Conservation (phyloP, 2,113 vertebrate genomes). For the Brachyhypopomus occidentalis region DNA sequence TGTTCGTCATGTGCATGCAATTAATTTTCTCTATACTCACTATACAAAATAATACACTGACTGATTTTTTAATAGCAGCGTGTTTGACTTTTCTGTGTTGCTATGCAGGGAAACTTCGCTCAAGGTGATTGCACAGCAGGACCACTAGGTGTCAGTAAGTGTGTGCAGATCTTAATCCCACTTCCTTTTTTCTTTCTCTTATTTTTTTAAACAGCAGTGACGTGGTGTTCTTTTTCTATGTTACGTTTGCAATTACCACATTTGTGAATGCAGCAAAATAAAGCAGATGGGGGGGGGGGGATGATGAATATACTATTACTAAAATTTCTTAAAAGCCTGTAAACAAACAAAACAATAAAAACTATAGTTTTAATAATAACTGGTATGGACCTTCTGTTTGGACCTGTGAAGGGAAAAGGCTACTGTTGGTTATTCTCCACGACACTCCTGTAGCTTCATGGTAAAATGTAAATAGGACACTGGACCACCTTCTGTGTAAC, state of each 20-base stretch:
- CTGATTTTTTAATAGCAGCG: not conserved
- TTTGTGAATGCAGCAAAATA: not conserved
- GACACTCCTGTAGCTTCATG: not conserved
- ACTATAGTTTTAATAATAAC: no score
- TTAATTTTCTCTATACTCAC: not conserved
- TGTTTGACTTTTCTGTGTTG: not conserved
- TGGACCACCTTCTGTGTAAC: conserved; percentile 5
- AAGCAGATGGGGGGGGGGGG: no score
- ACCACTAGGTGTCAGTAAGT: conserved; percentile 47
- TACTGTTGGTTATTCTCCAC: not conserved
- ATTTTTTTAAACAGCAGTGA: not conserved
- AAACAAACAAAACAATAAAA: no score
- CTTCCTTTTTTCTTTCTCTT: not conserved
- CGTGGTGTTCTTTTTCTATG: not conserved
- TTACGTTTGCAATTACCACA: not conserved
- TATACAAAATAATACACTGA: not conserved
- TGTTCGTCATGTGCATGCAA: not conserved
- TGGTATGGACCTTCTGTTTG: no score
- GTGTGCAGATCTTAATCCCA: not conserved
- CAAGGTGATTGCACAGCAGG: not conserved
- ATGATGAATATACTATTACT: no score
- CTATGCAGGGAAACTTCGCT: not conserved
- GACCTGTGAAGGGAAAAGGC: not conserved
- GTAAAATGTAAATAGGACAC: not conserved
- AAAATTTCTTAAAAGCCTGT: no score